Conservation (phyloP, 2,797 vertebrate genomes). For the Chelon auratus region DNA sequence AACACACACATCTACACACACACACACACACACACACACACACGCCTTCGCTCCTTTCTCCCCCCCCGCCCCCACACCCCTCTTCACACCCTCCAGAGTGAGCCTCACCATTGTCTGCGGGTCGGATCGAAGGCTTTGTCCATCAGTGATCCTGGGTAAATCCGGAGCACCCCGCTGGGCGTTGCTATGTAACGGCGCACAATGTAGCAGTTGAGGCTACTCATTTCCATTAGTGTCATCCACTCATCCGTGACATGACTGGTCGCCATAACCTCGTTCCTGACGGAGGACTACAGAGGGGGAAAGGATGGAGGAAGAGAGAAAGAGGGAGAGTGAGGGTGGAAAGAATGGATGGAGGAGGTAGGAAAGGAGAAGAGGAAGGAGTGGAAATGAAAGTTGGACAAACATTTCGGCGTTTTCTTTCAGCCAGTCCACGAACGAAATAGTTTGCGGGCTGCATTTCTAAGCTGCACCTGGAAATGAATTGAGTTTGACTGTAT, state of each 20-base stretch:
- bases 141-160: conserved; percentile 99
- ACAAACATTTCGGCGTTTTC: conserved; percentile 4
- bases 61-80: conserved; percentile 33
- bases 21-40: conserved; percentile 29
- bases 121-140: conserved; percentile 99
- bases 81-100: conserved; percentile 55
- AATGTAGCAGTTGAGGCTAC: conserved; percentile 98
- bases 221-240: conserved; percentile 99
- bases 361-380: not conserved
- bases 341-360: conserved; percentile 7
- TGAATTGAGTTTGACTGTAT: not conserved
- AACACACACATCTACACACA: conserved; percentile 22
- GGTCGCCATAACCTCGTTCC: conserved; percentile 99
- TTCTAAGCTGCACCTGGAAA: not conserved
- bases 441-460: too few species aligned
- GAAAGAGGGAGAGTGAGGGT: not conserved
- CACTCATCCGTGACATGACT: conserved; percentile 99
- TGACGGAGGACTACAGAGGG: conserved; percentile 92
- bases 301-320: conserved; percentile 15
- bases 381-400: not conserved
- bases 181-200: conserved; percentile 99
- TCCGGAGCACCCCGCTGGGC: conserved; percentile 99
- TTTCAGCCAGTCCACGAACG: conserved; percentile 9
- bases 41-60: conserved; percentile 55
- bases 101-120: conserved; percentile 98